These are phyloP conservation scores for Lacanobia oleracea DNA, from an alignment of 2,888 invertebrate species.

Conservation along the genomic window DNA sequence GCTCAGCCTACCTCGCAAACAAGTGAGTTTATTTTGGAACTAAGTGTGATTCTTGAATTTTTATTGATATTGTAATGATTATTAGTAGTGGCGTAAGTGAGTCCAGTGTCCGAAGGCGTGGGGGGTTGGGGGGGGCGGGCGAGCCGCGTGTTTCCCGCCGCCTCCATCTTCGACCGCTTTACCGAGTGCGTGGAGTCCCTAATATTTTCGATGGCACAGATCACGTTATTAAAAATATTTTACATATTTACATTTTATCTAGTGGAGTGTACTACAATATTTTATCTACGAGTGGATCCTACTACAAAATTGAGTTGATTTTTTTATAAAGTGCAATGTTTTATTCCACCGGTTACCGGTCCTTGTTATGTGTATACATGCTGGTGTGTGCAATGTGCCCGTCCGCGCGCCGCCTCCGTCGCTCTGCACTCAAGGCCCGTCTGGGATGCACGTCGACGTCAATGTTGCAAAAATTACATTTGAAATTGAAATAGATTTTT, in stretches of 20 bases:
- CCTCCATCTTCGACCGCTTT: constrained; percentile 81
- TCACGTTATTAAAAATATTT: constrained; percentile 90
- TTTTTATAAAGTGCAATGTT: constrained; percentile 90
- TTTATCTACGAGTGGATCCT: constrained; percentile 90
- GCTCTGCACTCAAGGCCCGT: constrained; percentile 73
- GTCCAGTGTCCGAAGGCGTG: constrained; percentile 79
- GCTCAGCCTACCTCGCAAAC: constrained; percentile 93
- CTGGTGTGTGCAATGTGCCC: constrained; percentile 82
- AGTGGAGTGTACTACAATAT: constrained; percentile 90
- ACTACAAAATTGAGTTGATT: constrained; percentile 91
- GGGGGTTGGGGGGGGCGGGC: constrained; percentile 76
- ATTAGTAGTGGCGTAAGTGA: constrained; percentile 90
- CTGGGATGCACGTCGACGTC: constrained; percentile 70
- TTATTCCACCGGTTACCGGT: constrained; percentile 90
- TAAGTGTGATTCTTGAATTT: constrained; percentile 94
- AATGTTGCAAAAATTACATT: constrained; percentile 65
- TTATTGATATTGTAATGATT: constrained; percentile 91
- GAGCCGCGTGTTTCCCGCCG: constrained; percentile 65
- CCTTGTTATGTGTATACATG: constrained; percentile 86
- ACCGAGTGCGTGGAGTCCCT: constrained; percentile 89
- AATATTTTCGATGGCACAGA: constrained; percentile 89
- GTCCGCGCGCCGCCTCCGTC: constrained; percentile 74
- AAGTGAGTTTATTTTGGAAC: constrained; percentile 94
- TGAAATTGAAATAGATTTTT: constrained; percentile 65
- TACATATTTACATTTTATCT: constrained; percentile 91